Base-by-base conservation (phyloP, 2,797 vertebrate species). In the Sebastolobus alascanus region DNA sequence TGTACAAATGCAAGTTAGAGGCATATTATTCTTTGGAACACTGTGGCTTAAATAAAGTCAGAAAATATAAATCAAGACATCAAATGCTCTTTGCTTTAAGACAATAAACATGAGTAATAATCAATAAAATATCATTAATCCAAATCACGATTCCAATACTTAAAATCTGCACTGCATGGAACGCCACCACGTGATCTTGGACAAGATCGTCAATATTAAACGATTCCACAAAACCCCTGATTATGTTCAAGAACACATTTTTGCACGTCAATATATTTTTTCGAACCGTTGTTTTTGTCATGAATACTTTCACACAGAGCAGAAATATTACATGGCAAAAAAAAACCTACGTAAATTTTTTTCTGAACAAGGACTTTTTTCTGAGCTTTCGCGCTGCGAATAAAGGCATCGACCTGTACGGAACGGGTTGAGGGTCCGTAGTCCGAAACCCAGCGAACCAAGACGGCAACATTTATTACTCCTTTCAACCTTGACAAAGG, bases 171-270 rank as follows among this genome's bases (percentile, higher is more conserved):
- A 0, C 2, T 16, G 33, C 33, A 31, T 9, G n/a, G 8, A 67
- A 20, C n/a, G 25, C n/a, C 27, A 33, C 13, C 4, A 0, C 40
- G 12, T 38, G 14, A 8, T 50, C 43, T 33, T 0, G 0, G 0
- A 63, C 3, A 54, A 27, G 22, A 58, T 43, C 6, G 4, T 14
- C 14, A 22, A 22, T 33, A 74, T n/a, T 64, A 4, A 10, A 1
- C 11, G 6, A 58, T 31, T 66, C 9, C 5, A 4, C 4, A 12
- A 43, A 56, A 37, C 9, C 9, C 1, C 8, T 4, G 0, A 58
- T 58, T 58, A 14, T 6, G 8, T 60, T 31, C n/a, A 22, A 35
- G 22, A 25, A 40, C 3, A 20, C 3, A 8, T 63, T 63, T 38
- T 25, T 61, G 9, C n/a, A 3, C 29, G 2, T 10, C 9, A 38